phyloP scores from a whole-genome alignment of 2,888 invertebrate species.

The Melitaea athalia region DNA sequence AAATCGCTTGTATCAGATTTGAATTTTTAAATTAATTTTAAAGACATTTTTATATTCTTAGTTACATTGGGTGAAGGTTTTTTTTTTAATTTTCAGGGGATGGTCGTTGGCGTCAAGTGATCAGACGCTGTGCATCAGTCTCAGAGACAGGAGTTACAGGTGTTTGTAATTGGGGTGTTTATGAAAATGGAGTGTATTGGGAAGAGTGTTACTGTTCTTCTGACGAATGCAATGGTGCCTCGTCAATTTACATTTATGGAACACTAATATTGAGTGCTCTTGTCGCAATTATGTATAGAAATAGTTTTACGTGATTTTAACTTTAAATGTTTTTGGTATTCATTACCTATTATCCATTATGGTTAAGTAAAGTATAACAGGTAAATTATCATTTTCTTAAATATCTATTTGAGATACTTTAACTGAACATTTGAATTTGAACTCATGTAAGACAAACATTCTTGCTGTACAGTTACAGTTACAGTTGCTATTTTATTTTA shows the following conservation, averaged over 20 bases:
- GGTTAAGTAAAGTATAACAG: too few relatives aligned
- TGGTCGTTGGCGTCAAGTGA: constrained; percentile 95
- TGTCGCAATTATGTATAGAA: constrained; percentile 27
- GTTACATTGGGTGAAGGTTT: not conserved
- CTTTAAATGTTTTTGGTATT: not conserved
- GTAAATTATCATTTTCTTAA: too few relatives aligned
- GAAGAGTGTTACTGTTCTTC: constrained; percentile 97
- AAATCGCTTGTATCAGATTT: too few relatives aligned
- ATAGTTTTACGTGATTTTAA: not conserved
- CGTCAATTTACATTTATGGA: constrained; percentile 51
- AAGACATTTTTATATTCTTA: too few relatives aligned
- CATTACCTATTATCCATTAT: not conserved
- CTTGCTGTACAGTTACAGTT: too few relatives aligned
- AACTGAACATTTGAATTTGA: too few relatives aligned
- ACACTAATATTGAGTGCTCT: constrained; percentile 45
- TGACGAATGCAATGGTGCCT: constrained; percentile 90
- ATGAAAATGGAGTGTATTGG: constrained; percentile 97
- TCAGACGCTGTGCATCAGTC: constrained; percentile 93
- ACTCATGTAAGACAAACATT: too few relatives aligned
- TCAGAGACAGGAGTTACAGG: constrained; percentile 96
- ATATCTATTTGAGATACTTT: too few relatives aligned
- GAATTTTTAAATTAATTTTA: too few relatives aligned
- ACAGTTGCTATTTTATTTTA: too few relatives aligned
- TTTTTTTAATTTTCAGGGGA: constrained; percentile 88
- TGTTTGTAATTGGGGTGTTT: constrained; percentile 98